phyloP scores from a whole-genome alignment of 2,797 vertebrate genomes.

The Sciurus vulgaris region DNA sequence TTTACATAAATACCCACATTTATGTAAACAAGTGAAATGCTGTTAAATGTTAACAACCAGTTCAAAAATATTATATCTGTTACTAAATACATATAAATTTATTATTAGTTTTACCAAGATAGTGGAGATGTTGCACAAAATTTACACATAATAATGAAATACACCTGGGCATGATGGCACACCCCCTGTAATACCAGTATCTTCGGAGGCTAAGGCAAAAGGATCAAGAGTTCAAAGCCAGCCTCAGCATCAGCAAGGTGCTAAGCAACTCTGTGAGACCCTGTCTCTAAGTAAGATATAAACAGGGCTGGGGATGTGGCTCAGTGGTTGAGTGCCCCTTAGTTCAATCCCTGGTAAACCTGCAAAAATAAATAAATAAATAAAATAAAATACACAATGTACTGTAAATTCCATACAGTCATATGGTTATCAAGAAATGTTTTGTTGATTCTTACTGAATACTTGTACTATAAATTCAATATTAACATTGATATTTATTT shows the following conservation, averaged over 20 bases:
- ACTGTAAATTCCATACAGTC: not conserved
- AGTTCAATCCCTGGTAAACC: too few species aligned
- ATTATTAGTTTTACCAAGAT: not conserved
- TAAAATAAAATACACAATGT: not conserved
- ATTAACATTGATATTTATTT: not conserved
- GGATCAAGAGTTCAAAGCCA: too few species aligned
- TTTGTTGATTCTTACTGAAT: not conserved
- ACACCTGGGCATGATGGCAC: too few species aligned
- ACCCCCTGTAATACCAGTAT: too few species aligned
- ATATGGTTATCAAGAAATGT: not conserved
- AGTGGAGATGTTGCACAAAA: not conserved
- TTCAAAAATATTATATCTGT: not conserved
- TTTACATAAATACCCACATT: rapidly evolving
- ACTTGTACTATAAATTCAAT: not conserved
- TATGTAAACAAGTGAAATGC: not conserved
- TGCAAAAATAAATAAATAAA: too few species aligned
- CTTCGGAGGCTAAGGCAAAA: too few species aligned
- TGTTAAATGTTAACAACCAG: not conserved
- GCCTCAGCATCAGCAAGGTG: too few species aligned
- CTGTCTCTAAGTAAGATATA: too few species aligned
- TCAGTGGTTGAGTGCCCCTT: too few species aligned
- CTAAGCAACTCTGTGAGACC: too few species aligned
- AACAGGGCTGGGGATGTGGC: too few species aligned
- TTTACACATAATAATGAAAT: not conserved
- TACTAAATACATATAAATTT: not conserved